These are phyloP conservation scores for Stictocephala bisonia DNA, from an alignment of 2,888 invertebrate genomes.

Conservation along the genomic window DNA sequence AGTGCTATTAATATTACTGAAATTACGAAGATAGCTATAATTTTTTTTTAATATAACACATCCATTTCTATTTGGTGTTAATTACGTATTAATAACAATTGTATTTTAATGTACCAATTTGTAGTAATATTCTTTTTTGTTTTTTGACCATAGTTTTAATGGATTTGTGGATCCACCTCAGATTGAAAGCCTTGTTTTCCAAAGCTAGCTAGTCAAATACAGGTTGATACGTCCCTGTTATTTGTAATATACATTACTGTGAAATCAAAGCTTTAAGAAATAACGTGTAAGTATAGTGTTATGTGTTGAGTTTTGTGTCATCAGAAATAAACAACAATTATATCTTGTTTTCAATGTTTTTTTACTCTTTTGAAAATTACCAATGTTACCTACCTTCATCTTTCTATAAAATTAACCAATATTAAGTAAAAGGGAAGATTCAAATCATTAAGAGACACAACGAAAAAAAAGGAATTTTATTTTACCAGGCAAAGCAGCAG, in stretches of 20 bases:
- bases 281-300: not conserved
- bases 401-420: too few species aligned
- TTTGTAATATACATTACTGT: conserved; percentile 32
- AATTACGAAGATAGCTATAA: too few species aligned
- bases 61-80: not conserved
- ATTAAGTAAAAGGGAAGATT: too few species aligned
- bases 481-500: too few species aligned
- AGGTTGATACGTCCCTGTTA: conserved; percentile 22
- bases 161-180: conserved; percentile 4
- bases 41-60: too few species aligned
- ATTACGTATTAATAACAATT: not conserved
- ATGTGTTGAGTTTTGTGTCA: not conserved
- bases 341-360: too few species aligned
- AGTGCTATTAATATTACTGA: too few species aligned
- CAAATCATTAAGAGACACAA: too few species aligned
- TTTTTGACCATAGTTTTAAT: too few species aligned
- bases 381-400: too few species aligned
- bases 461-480: too few species aligned
- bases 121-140: not conserved
- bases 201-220: conserved; percentile 47
- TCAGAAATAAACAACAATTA: not conserved
- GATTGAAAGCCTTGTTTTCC: conserved; percentile 19
- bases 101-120: not conserved
- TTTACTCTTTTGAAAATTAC: too few species aligned
- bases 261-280: conserved; percentile 41